Conservation (phyloP, 2,797 vertebrate genomes). For the Myotis pilosus region DNA sequence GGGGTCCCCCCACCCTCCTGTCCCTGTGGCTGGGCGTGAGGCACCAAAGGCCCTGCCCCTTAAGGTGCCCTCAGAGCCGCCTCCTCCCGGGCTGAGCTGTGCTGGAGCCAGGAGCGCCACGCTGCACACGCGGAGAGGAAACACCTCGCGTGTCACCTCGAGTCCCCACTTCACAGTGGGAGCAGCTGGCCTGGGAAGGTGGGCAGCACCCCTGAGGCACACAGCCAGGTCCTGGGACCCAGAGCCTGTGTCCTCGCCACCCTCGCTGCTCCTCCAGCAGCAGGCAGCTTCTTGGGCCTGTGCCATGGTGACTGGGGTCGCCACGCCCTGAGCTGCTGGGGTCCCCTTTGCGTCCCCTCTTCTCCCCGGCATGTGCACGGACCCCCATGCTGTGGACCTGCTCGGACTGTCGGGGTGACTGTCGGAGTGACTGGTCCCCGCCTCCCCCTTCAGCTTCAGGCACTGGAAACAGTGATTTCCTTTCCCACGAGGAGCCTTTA, state of each 20-base stretch:
- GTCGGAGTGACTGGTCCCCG: neutral
- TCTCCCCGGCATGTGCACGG: too few species aligned
- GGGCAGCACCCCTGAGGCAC: neutral
- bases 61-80: neutral
- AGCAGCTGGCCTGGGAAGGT: neutral
- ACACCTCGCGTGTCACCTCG: too few species aligned
- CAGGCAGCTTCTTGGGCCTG: accelerated
- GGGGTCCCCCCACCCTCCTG: too few species aligned
- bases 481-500: neutral
- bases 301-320: accelerated
- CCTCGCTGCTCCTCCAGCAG: neutral
- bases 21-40: neutral
- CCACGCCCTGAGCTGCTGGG: accelerated
- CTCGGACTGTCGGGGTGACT: neutral
- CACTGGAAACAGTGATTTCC: neutral
- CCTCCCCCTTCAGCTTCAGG: neutral
- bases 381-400: accelerated
- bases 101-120: neutral
- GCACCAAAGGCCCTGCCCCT: neutral
- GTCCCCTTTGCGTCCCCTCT: too few species aligned
- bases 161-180: too few species aligned
- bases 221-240: accelerated
- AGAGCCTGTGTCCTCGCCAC: too few species aligned
- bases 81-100: neutral
- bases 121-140: too few species aligned